Conservation (phyloP, 2,113 vertebrate genomes). For the Phasianus colchicus region DNA sequence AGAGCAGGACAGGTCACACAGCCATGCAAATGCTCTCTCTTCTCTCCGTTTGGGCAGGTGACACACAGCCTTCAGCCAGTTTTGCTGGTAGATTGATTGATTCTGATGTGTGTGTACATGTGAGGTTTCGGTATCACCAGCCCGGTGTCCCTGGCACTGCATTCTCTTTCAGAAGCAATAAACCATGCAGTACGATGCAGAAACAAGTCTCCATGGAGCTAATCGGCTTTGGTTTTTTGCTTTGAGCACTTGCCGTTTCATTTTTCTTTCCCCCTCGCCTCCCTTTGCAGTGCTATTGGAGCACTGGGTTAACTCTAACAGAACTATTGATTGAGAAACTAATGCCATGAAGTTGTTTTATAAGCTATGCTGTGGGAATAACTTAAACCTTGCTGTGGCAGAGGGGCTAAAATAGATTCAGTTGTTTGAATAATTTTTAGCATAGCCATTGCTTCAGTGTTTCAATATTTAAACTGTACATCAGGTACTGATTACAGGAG, state of each 20-base stretch:
- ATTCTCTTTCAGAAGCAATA: slow-evolving; percentile 48
- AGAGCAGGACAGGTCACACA: not conserved
- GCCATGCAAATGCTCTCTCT: too few species aligned
- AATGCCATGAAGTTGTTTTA: not conserved
- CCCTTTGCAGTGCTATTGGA: not conserved
- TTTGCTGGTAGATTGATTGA: not conserved
- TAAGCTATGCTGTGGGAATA: not conserved
- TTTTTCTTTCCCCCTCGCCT: not conserved
- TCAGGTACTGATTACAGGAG: not conserved
- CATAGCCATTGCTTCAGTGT: not conserved
- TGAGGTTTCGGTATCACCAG: slow-evolving; percentile 32
- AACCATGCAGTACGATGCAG: slow-evolving; percentile 45
- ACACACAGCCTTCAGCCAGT: not conserved
- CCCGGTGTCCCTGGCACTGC: not conserved
- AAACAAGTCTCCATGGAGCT: slow-evolving; percentile 66
- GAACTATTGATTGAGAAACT: slow-evolving; percentile 48
- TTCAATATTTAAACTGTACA: not conserved
- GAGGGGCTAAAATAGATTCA: not conserved
- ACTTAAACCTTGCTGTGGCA: not conserved
- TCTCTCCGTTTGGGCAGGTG: not conserved
- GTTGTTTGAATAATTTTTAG: not conserved
- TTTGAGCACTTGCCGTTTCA: not conserved
- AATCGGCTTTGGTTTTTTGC: slow-evolving; percentile 48
- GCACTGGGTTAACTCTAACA: slow-evolving; percentile 5
- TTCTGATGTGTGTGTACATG: not conserved